Evolutionary conservation across 1,140 invertebrate genomes (phyloP), one percentile per base, ranked within the genome.

Genomic region (Steinernema feltiae): DNA sequence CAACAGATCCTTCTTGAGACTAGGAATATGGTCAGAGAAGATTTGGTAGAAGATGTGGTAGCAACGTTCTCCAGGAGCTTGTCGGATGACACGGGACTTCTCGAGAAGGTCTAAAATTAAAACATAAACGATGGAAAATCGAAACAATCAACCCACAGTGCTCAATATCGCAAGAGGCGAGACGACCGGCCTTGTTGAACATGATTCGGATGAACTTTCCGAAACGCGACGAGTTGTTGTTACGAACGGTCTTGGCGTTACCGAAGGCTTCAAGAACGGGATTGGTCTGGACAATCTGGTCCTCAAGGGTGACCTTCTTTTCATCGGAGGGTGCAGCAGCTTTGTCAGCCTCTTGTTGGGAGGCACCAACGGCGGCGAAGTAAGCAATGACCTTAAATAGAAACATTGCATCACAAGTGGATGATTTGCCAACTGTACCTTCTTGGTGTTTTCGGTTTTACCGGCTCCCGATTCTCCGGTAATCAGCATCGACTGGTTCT

Each of bases 1-100:
- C 48, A 81, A 78, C 12, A 85, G 82, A 27, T 77, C 74, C 77
- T 85, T 92, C 90, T 95, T 96, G 76, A 97, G 88, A 81, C 90
- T 91, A 46, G 90, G 83, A 48, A 97, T 92, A 79, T 92, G 90
- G 79, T 93, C 94, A 84, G 96, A 98, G 93, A 97, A 96, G 87
- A 99, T 92, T 88, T 99, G 97, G 91, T 99, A 99, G 93, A 99
- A 99, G 88, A 99, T 99, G 89, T 99, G 97, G 91, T 99, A 99
- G 82, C 97, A 99, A 89, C 97, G 92, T 90, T 99, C 97, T 82
- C 96, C 90, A 80, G 93, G 87, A 87, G 97, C 95, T 90, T 99
- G 97, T 86, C 95, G 98, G 89, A 98, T 99, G 89, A 99, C 97
- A 93, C 97, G 94, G 89, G 97, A 98, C 89, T 99, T 99, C 90